Evolutionary conservation across 2,113 vertebrate species (phyloP), one percentile per base, ranked within the genome.

Genomic region (Rana temporaria): DNA sequence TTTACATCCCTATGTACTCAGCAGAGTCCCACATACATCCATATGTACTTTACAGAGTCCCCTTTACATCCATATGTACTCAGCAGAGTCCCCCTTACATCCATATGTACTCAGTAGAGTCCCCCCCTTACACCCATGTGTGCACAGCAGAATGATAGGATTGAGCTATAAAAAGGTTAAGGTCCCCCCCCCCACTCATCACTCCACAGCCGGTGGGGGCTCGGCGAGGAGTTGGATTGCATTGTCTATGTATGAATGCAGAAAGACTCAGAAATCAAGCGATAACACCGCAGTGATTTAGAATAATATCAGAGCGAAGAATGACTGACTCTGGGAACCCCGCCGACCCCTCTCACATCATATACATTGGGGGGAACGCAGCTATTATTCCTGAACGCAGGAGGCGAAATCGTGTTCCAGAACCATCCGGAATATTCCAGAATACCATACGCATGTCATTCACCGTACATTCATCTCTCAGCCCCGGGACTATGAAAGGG

Each of bases 301-400:
- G 60, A 56, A 78, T 78, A 66, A 66, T 78, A n/a, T 78, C 62
- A 66, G 63, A 16, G 48, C 56, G 19, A 1, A 22, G 73, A 78
- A 66, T 30, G 12, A 56, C 20, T 66, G 75, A 78, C n/a, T 18
- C 19, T 48, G 48, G 76, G 62, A 67, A 8, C 64, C 76, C 76
- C 52, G 76, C 14, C 15, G 48, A 32, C 53, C 24, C 76, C 19
- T 12, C 74, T 18, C 15, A 64, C 15, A 16, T 20, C 9, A 60
- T 56, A 34, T 9, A 24, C 42, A 70, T 70, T 11, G 12, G 67
- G 1, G 8, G 67, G 52, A 42, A 64, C 4, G 6, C 26, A 48
- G 42, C 26, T 26, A 26, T 22, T 22, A 26, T 64, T 24, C 62
- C 14, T 64, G 19, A 64, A 22, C 22, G 18, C 62, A 64, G 22